These are phyloP conservation scores for Orthonyx spaldingii DNA, from an alignment of 2,113 vertebrate genomes.

Conservation along the genomic window DNA sequence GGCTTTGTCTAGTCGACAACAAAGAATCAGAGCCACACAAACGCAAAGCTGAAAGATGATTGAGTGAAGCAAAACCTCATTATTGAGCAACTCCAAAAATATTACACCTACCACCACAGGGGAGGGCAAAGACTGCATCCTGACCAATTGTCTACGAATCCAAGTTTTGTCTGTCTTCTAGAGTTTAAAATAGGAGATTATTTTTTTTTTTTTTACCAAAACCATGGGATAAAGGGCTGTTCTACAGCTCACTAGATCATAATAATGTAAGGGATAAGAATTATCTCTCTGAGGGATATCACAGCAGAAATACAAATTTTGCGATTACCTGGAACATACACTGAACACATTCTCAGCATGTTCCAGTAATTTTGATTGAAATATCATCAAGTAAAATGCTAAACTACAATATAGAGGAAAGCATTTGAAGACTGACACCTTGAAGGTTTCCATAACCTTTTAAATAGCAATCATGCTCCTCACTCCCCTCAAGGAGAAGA, in stretches of 20 bases:
- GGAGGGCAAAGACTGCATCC: background rate
- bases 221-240: background rate
- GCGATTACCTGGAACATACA: background rate
- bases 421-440: background rate
- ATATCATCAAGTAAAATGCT: background rate
- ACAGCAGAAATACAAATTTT: background rate
- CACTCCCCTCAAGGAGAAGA: background rate
- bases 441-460: background rate
- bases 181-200: background rate
- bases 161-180: background rate
- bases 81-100: background rate
- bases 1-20: background rate
- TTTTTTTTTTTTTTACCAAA: background rate
- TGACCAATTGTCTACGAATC: rapidly evolving
- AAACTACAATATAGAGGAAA: background rate
- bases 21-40: background rate
- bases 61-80: background rate
- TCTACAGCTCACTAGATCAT: background rate
- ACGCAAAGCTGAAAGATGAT: background rate
- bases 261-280: background rate
- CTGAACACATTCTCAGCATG: background rate
- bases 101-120: background rate
- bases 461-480: background rate
- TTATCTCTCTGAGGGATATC: background rate
- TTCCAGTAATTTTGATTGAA: background rate